A percentile compares a stretch with the other conserved stretches of the same genome.
Conservation (phyloP, 2,888 invertebrate species). For the Scrobipalpa atriplicella region DNA sequence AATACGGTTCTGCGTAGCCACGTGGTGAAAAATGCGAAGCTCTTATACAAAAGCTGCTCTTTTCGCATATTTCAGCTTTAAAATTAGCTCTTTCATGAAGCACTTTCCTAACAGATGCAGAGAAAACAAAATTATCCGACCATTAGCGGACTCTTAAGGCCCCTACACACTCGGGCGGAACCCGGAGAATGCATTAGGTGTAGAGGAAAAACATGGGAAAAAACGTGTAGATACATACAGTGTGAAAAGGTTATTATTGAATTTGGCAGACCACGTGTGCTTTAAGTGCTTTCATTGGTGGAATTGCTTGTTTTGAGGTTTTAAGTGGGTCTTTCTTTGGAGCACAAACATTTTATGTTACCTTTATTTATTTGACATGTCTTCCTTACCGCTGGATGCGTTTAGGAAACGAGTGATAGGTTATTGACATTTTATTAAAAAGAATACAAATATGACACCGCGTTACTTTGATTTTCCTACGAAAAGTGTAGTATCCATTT, state of each 20-base stretch:
- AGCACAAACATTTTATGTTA: too few relatives aligned
- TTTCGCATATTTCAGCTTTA: conserved; percentile 15
- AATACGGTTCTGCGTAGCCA: background rate
- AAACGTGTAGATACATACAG: too few relatives aligned
- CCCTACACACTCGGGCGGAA: conserved; percentile 15
- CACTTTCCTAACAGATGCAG: conserved; percentile 21
- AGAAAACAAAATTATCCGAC: conserved; percentile 19
- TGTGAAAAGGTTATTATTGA: conserved; percentile 55
- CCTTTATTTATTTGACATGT: background rate
- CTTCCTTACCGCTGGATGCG: too few relatives aligned
- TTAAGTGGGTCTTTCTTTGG: too few relatives aligned
- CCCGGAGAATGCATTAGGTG: conserved; percentile 21
- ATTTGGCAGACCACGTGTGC: conserved; percentile 58
- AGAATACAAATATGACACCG: too few relatives aligned
- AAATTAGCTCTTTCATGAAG: conserved; percentile 22
- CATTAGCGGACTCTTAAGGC: conserved; percentile 17
- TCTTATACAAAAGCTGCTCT: background rate
- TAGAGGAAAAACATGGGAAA: conserved; percentile 16
- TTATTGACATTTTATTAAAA: background rate
- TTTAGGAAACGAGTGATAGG: too few relatives aligned
- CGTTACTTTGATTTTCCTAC: too few relatives aligned
- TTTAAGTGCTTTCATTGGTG: conserved; percentile 51
- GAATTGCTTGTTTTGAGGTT: conserved; percentile 16
- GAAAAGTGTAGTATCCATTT: too few relatives aligned
- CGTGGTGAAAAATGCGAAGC: conserved; percentile 1